These are phyloP conservation scores for Lipotes vexillifer DNA, from an alignment of 2,113 vertebrate genomes.

Conservation along the genomic window DNA sequence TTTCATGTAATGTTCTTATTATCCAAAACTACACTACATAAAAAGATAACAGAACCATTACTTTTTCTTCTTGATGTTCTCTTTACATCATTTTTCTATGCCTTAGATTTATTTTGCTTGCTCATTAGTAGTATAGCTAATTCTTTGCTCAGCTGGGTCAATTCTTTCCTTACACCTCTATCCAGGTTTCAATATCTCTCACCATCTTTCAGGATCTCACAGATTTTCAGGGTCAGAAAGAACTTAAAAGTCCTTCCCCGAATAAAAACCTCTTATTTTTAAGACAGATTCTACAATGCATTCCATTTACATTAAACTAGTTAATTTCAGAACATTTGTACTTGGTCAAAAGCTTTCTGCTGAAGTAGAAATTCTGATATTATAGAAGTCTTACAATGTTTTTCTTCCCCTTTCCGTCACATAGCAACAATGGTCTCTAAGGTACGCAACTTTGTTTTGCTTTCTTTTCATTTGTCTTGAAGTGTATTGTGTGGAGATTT, in stretches of 20 bases:
- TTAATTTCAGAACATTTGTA: background rate
- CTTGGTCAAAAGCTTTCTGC: background rate
- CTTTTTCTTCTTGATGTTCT: conserved; percentile 1
- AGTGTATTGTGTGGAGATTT: background rate
- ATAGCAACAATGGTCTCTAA: background rate
- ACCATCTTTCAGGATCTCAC: background rate
- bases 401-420: background rate
- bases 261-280: background rate
- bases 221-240: background rate
- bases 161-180: background rate
- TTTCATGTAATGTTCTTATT: background rate
- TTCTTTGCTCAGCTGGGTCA: background rate
- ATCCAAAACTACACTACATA: background rate
- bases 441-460: background rate
- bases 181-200: background rate
- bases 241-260: background rate
- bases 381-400: background rate
- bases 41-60: background rate
- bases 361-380: background rate
- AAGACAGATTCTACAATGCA: background rate
- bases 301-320: background rate
- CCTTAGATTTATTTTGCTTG: background rate
- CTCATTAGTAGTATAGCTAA: background rate
- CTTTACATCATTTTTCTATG: background rate
- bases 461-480: conserved; percentile 26